A percentile compares a stretch with the other conserved stretches of the same genome.
Conservation (phyloP, 2,113 vertebrate genomes). For the Cyanistes caeruleus region DNA sequence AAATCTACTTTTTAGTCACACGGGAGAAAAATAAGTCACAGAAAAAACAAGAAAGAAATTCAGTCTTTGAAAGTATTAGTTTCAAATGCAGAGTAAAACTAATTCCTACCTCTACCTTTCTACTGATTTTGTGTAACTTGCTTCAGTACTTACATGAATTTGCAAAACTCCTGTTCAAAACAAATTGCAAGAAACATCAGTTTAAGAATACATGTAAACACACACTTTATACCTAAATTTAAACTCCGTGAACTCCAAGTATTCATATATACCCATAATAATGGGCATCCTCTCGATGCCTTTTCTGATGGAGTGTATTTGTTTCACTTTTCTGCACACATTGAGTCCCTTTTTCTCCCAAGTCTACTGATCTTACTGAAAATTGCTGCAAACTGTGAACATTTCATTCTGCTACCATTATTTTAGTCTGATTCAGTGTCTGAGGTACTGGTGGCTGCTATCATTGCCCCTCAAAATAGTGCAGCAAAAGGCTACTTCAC, state of each 20-base stretch:
- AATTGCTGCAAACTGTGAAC: neutral
- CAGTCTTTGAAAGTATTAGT: neutral
- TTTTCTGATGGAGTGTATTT: neutral
- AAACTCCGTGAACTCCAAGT: neutral
- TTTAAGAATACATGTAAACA: neutral
- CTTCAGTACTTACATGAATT: neutral
- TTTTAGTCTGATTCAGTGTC: neutral
- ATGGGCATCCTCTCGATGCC: neutral
- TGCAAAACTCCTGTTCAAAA: neutral
- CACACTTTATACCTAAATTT: neutral
- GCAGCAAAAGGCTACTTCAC: neutral
- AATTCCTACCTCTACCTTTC: neutral
- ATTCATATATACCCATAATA: neutral
- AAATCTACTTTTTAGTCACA: neutral
- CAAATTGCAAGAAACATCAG: neutral
- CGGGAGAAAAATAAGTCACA: neutral
- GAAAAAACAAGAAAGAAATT: neutral
- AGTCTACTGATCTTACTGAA: neutral
- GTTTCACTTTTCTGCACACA: neutral
- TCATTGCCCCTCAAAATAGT: neutral
- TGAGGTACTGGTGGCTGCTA: neutral
- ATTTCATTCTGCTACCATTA: neutral
- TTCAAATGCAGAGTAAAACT: neutral
- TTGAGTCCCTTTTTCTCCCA: neutral
- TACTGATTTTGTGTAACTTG: neutral